Base-by-base conservation (phyloP, 1,140 invertebrate species). In the Zaprionus taronus region DNA sequence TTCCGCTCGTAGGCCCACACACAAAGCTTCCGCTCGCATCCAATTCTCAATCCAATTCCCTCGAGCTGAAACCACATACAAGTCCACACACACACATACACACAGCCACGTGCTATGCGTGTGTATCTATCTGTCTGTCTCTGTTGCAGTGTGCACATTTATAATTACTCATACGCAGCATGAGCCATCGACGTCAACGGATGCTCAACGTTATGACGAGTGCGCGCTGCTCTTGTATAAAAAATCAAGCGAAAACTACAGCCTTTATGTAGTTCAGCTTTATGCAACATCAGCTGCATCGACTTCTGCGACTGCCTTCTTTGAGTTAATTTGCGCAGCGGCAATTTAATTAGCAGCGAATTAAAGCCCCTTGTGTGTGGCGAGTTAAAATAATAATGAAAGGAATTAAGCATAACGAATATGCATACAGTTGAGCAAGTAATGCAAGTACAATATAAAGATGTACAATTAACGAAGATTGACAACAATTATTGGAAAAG, bases 111-210 rank as follows among this genome's bases (percentile, higher is more conserved):
- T 28, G 41, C 6, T 47, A 7, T 47, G 41, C n/a, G 6, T 64
- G 3, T 55, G 9, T 24, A 6, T 20, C 53, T 20, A n/a, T 14
- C 14, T 26, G 15, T 0, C 9, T 15, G 9, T 24, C 20, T 38
- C 26, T 67, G 62, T 57, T 36, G 55, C 38, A 69, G 57, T 73
- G 69, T 74, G 79, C 68, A 69, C 79, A 83, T 81, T 83, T 63
- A 84, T 79, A 89, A 89, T 89, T 89, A 89, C 84, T 80, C 85
- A 89, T 89, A 89, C 85, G 84, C 84, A 79, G 66, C 64, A 72
- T 83, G 49, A 64, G 51, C 63, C 70, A 26, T 6, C 60, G n/a
- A 62, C 67, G 71, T 72, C 71, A 79, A 49, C 80, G 81, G 63
- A 80, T 86, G 79, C 80, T 62, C 55, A 68, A 68, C 56, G 57